phyloP scores from a whole-genome alignment of 2,888 invertebrate genomes.

The Rambutsinella grinnellia region DNA sequence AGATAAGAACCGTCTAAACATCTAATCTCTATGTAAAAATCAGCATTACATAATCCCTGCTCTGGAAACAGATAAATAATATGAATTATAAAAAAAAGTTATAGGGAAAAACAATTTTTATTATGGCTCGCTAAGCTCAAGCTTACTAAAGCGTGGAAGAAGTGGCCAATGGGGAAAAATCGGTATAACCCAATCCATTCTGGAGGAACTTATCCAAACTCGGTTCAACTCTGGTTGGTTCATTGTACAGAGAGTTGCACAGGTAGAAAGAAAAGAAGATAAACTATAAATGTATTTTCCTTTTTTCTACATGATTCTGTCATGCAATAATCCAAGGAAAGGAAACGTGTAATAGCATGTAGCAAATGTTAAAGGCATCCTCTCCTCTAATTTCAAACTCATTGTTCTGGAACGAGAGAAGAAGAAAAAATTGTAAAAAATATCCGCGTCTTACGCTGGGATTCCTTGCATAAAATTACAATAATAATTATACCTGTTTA shows the following conservation, averaged over 20 bases:
- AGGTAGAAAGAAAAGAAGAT: slow-evolving; percentile 1
- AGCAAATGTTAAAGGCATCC: slow-evolving; percentile 6
- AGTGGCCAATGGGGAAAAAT: too few species aligned
- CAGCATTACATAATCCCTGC: too few species aligned
- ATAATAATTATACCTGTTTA: slow-evolving; percentile 11
- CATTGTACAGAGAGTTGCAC: not conserved
- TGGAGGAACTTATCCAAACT: too few species aligned
- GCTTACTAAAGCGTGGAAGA: too few species aligned
- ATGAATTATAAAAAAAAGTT: too few species aligned
- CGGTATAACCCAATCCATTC: too few species aligned
- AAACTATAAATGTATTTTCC: not conserved
- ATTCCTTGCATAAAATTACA: slow-evolving; percentile 32
- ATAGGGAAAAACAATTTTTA: too few species aligned
- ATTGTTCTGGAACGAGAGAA: slow-evolving; percentile 54
- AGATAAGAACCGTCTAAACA: too few species aligned
- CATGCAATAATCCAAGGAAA: not conserved
- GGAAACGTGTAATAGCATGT: not conserved
- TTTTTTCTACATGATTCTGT: not conserved
- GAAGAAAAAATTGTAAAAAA: not conserved
- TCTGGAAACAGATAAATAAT: too few species aligned
- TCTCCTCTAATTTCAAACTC: slow-evolving; percentile 46
- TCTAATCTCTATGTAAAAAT: too few species aligned
- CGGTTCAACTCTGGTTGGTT: not conserved
- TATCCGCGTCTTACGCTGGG: not conserved
- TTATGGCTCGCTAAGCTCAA: too few species aligned